A percentile compares a stretch with the other conserved stretches of the same genome.
phyloP scores from a whole-genome alignment of 1,140 invertebrate species.

The Cyrtorhinus lividipennis region DNA sequence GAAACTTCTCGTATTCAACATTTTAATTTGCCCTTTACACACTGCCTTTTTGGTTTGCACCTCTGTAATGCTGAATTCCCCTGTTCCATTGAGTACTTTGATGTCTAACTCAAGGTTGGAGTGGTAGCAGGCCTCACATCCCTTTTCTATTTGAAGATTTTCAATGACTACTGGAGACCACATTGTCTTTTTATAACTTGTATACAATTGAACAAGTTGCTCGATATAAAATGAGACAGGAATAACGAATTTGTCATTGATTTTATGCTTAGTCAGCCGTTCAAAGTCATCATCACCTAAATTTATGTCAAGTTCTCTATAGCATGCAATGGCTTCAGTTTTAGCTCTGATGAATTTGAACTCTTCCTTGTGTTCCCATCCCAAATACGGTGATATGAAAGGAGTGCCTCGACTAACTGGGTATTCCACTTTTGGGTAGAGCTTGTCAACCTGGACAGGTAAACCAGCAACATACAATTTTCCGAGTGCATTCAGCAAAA shows the following conservation, averaged over 20 bases:
- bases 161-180: background rate
- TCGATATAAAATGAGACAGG: background rate
- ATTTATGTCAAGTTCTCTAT: background rate
- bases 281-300: background rate
- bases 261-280: background rate
- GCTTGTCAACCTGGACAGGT: constrained; percentile 39
- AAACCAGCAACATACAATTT: constrained; percentile 50
- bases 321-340: background rate
- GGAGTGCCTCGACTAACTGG: constrained; percentile 59
- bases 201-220: background rate
- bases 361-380: constrained; percentile 51
- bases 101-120: background rate
- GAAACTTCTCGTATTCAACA: background rate
- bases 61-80: background rate
- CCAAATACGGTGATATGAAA: constrained; percentile 49
- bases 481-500: constrained; percentile 37
- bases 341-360: constrained; percentile 14
- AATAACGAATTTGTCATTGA: constrained; percentile 2
- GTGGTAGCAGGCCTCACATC: background rate
- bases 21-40: background rate
- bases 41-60: background rate
- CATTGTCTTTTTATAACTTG: background rate
- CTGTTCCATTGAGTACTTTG: background rate
- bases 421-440: constrained; percentile 46
- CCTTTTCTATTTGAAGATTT: background rate